phyloP scores from a whole-genome alignment of 2,888 invertebrate genomes.

The Drymonia ruficornis region DNA sequence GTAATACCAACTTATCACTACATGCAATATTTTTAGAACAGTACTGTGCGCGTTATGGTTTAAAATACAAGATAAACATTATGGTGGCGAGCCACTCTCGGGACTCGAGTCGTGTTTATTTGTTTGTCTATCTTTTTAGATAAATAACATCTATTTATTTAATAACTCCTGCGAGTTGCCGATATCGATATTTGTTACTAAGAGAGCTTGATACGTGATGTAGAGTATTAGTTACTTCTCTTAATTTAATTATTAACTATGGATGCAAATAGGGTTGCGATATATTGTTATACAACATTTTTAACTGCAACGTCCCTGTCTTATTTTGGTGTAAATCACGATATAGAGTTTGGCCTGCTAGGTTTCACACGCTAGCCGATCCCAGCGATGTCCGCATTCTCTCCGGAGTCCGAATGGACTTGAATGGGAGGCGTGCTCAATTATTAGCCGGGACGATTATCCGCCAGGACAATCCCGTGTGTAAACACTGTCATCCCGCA shows the following conservation, averaged over 20 bases:
- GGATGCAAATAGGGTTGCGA: too few species aligned
- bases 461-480: conserved; percentile 65
- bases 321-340: too few species aligned
- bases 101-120: conserved; percentile 59
- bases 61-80: conserved; percentile 70
- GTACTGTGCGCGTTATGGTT: conserved; percentile 27
- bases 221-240: too few species aligned
- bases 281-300: too few species aligned
- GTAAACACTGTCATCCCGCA: conserved; percentile 71
- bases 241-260: too few species aligned
- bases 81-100: conserved; percentile 62
- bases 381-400: conserved; percentile 2
- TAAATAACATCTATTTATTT: conserved; percentile 68
- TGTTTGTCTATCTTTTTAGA: conserved; percentile 63
- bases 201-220: too few species aligned
- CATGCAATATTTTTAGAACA: too few species aligned
- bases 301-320: too few species aligned
- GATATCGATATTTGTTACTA: conserved; percentile 29
- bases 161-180: conserved; percentile 35
- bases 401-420: conserved; percentile 15
- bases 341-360: too few species aligned
- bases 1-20: too few species aligned
- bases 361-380: too few species aligned
- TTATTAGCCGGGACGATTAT: conserved; percentile 68
- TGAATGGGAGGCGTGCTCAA: conserved; percentile 75